Percentiles rank a stretch among this genome's conserved stretches.
Conservation (phyloP, 2,888 invertebrate genomes). For the Lepidochitona cinerea region DNA sequence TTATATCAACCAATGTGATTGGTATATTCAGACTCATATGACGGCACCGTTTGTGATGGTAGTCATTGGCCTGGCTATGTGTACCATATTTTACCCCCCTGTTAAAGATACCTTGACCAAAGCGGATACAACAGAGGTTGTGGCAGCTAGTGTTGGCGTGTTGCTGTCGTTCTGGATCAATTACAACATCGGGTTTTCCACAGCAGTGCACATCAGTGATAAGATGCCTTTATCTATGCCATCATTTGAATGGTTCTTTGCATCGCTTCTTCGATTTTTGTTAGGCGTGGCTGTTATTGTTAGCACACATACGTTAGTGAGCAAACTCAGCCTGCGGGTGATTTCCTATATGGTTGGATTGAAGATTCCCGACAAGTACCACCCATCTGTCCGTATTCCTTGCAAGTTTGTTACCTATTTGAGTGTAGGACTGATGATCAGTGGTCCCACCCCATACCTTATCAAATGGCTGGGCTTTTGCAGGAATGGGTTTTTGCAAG, state of each 20-base stretch:
- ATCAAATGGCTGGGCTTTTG: conserved; percentile 45
- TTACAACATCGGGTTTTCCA: conserved; percentile 47
- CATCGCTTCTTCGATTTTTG: conserved; percentile 45
- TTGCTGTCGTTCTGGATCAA: conserved; percentile 48
- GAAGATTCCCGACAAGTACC: conserved; percentile 46
- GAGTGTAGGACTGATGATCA: conserved; percentile 40
- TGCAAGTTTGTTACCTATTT: conserved; percentile 53
- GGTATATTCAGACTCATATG: conserved; percentile 50
- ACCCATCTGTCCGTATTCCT: conserved; percentile 43
- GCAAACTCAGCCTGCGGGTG: conserved; percentile 36
- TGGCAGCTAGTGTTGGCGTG: conserved; percentile 41
- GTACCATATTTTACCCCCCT: conserved; percentile 52
- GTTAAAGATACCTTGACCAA: conserved; percentile 37
- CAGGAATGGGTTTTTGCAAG: conserved; percentile 43
- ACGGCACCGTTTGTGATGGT: conserved; percentile 44
- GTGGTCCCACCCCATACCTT: conserved; percentile 44
- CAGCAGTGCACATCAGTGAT: conserved; percentile 19
- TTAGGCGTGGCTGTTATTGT: conserved; percentile 41
- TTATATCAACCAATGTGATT: conserved; percentile 44
- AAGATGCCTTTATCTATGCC: conserved; percentile 37
- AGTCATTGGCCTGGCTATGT: conserved; percentile 41
- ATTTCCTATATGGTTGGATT: conserved; percentile 47
- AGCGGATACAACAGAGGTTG: conserved; percentile 50
- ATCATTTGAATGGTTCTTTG: conserved; percentile 36
- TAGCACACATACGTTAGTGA: conserved; percentile 36